A percentile compares a stretch with the other conserved stretches of the same genome.
These are phyloP conservation scores for Lipotes vexillifer DNA, from an alignment of 2,113 vertebrate species.

Conservation along the genomic window DNA sequence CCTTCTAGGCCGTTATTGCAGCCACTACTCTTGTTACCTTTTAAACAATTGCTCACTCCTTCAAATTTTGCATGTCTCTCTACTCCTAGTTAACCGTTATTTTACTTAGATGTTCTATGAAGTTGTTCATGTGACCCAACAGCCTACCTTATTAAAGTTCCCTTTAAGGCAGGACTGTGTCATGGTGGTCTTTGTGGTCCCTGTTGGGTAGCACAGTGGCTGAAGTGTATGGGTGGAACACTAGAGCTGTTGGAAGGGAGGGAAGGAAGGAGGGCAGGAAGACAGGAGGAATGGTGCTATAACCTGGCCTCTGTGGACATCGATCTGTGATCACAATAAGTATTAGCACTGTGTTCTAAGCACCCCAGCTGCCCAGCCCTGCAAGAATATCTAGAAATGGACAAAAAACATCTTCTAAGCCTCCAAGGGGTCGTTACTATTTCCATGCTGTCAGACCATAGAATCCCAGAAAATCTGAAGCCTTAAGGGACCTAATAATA, in stretches of 20 bases:
- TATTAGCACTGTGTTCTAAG: background rate
- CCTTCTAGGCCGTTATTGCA: background rate
- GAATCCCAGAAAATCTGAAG: background rate
- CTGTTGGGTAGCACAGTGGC: background rate
- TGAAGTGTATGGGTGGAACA: background rate
- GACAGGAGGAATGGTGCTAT: background rate
- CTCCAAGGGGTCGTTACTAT: background rate
- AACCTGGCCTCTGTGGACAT: background rate
- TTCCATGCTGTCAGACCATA: background rate
- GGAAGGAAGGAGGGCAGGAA: background rate
- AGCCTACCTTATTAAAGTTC: background rate
- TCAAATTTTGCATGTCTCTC: background rate
- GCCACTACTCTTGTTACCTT: background rate
- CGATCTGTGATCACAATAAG: background rate
- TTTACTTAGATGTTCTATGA: background rate
- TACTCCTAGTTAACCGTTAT: background rate
- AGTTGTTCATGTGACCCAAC: background rate
- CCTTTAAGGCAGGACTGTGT: background rate
- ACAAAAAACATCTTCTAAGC: background rate
- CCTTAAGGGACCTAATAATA: background rate
- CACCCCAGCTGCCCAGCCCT: background rate
- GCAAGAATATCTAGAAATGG: background rate
- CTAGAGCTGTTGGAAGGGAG: background rate
- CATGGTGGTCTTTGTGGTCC: background rate
- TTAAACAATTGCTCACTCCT: background rate